Evolutionary conservation across 2,888 invertebrate species (phyloP), one percentile per base, ranked within the genome.

Genomic region (Melinaea menophilus): DNA sequence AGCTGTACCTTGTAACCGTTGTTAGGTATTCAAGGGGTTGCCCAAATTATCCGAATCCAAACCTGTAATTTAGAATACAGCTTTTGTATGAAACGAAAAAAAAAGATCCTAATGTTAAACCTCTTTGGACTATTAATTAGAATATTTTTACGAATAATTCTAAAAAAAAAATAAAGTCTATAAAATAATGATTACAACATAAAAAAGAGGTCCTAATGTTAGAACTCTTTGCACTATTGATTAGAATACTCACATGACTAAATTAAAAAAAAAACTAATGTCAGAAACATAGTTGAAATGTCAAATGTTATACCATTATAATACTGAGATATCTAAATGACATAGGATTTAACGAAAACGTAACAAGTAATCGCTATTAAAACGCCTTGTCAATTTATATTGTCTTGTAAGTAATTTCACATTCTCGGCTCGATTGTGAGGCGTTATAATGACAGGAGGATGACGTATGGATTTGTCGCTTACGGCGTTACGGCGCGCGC

Each of bases 381-480:
- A 81, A 79, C 84, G 80, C 69, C 85, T 88, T 90, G 90, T 90
- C 90, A 90, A 90, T 90, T 89, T 88, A 87, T 87, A 88, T 89
- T 89, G 89, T 89, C 89, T 89, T 80, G 83, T 88, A 87, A 88
- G 87, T 89, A 89, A 88, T 88, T 85, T 82, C 83, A 86, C 89
- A 89, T 89, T 90, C 88, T 86, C 85, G 75, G 74, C 78, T 77
- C 85, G 87, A 87, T 88, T 88, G 90, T 88, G 77, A 88, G 87
- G 89, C 89, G 89, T 89, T 88, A 89, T 90, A 90, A 90, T 90
- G 90, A 90, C 90, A 90, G 89, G 79, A 83, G 88, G 85, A 90
- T 90, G 90, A 90, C 90, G 90, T 90, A 90, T 90, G 90, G 89
- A 88, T 87, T 89, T 87, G 90, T 87, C 90, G 90, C 90, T 90